A percentile compares a stretch with the other conserved stretches of the same genome.
Conservation (phyloP, 2,113 vertebrate species). For the Coptodon rendalli region DNA sequence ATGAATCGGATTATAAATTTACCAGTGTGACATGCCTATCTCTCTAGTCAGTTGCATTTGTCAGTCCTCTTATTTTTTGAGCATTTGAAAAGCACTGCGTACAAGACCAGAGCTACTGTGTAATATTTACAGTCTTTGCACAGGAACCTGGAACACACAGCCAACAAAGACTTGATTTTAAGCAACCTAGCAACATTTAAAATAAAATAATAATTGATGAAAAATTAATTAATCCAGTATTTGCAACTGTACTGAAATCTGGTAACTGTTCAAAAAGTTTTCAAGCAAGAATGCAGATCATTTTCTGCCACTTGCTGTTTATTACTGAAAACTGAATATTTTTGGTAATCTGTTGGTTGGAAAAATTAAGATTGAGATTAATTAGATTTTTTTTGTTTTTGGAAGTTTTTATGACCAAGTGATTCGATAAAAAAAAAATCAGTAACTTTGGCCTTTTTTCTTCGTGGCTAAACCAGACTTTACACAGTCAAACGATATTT, state of each 20-base stretch:
- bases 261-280: background rate
- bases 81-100: background rate
- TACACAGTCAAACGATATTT: background rate
- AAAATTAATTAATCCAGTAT: background rate
- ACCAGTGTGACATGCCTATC: background rate
- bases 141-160: background rate
- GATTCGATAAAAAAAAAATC: rapidly evolving
- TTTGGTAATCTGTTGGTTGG: background rate
- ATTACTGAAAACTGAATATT: background rate
- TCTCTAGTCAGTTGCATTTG: rapidly evolving
- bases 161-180: background rate
- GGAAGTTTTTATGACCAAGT: background rate
- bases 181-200: background rate
- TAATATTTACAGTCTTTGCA: background rate
- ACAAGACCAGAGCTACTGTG: background rate
- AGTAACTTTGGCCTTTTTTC: background rate
- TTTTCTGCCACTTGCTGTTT: background rate
- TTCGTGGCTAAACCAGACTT: background rate
- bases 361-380: background rate
- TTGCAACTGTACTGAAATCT: background rate
- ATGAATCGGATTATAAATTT: background rate
- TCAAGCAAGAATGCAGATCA: background rate
- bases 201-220: background rate
- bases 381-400: background rate
- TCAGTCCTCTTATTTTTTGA: background rate